Evolutionary conservation across 1,140 invertebrate species (phyloP).

Genomic region (Matsumurasca onukii): DNA sequence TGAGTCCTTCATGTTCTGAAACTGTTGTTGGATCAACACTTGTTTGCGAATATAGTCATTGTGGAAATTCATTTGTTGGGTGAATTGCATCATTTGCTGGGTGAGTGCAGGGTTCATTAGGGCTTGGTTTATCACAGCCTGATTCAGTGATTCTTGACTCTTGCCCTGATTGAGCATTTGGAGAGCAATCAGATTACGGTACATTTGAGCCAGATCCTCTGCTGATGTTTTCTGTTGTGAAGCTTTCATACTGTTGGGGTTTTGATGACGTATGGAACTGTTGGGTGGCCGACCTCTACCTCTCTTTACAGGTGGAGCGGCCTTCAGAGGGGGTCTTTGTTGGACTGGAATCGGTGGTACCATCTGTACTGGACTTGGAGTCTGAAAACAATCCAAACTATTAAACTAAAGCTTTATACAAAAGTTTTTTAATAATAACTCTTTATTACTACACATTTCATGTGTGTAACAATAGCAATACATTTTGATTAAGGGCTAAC

Average conservation of each 20-base stretch:
- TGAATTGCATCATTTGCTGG: neutral
- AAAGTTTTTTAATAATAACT: too few relatives aligned
- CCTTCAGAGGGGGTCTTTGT: neutral
- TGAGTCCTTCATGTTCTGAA: neutral
- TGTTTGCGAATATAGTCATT: neutral
- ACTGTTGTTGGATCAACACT: conserved; percentile 9
- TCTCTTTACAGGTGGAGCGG: conserved; percentile 17
- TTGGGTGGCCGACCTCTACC: conserved; percentile 27
- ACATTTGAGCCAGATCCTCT: conserved; percentile 17
- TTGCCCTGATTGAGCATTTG: neutral
- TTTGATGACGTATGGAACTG: conserved; percentile 17
- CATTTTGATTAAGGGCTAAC: too few relatives aligned
- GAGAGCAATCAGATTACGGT: conserved; percentile 19
- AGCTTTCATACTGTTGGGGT: neutral
- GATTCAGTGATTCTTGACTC: neutral
- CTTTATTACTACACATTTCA: too few relatives aligned
- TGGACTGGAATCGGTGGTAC: neutral
- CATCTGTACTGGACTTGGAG: conserved; percentile 16
- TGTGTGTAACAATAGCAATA: too few relatives aligned
- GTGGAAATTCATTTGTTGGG: neutral
- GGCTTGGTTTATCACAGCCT: too few relatives aligned
- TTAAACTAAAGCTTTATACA: too few relatives aligned
- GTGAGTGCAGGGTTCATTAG: neutral
- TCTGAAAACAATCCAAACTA: too few relatives aligned
- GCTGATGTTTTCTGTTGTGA: neutral